phyloP scores from a whole-genome alignment of 2,888 invertebrate genomes.

The Nineta flava region DNA sequence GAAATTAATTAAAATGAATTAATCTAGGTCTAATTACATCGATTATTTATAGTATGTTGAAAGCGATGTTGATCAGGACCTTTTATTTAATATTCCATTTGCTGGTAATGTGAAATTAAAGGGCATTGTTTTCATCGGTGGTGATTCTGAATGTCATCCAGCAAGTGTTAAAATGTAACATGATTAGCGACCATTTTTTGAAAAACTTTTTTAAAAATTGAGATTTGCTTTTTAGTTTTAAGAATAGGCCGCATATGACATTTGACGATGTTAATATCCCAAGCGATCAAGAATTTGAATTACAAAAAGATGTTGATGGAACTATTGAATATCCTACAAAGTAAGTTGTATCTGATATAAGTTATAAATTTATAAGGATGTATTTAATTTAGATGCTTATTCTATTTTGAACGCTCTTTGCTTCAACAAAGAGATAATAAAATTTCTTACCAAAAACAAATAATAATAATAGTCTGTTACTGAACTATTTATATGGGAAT shows the following conservation, averaged over 20 bases:
- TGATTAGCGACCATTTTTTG: no score
- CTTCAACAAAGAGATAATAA: background rate
- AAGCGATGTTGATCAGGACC: slow-evolving; percentile 91
- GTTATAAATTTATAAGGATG: background rate
- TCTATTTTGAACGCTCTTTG: no score
- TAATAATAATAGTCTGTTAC: no score
- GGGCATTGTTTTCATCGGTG: slow-evolving; percentile 84
- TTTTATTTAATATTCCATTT: slow-evolving; percentile 93
- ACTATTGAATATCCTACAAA: slow-evolving; percentile 78
- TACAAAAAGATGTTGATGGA: slow-evolving; percentile 63
- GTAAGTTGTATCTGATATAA: slow-evolving; percentile 34
- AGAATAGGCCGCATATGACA: slow-evolving; percentile 86
- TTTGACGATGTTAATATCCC: slow-evolving; percentile 68
- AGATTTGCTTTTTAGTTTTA: slow-evolving; percentile 45
- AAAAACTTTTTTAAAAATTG: slow-evolving; percentile 4
- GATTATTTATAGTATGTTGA: slow-evolving; percentile 64
- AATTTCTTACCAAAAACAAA: no score
- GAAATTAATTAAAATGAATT: slow-evolving; percentile 6
- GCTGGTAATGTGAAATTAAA: slow-evolving; percentile 90
- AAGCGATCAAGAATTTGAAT: slow-evolving; percentile 81
- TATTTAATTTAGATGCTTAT: background rate
- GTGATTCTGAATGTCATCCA: slow-evolving; percentile 74
- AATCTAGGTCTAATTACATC: background rate
- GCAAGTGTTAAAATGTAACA: slow-evolving; percentile 73
- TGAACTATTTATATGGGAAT: no score